Percentiles rank a stretch among this genome's conserved stretches.
These are phyloP conservation scores for Urocitellus parryii DNA, from an alignment of 2,113 vertebrate species.

Conservation along the genomic window DNA sequence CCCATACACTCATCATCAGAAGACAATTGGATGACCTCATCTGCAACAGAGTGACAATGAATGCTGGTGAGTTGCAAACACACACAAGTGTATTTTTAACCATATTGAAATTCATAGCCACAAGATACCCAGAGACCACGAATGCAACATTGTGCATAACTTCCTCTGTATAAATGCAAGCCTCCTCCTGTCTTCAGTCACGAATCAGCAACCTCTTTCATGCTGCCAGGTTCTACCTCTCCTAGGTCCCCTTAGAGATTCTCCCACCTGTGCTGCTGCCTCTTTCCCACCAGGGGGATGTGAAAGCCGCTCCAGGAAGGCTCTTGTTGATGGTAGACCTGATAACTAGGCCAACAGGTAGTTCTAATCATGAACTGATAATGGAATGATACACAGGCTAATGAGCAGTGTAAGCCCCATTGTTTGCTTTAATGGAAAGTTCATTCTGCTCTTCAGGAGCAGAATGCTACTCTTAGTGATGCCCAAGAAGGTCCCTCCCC, in stretches of 20 bases:
- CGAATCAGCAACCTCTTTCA: constrained; percentile 69
- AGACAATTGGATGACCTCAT: not conserved
- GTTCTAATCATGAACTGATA: not conserved
- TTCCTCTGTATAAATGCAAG: constrained; percentile 72
- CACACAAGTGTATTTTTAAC: not conserved
- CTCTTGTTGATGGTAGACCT: not conserved
- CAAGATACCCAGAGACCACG: constrained; percentile 67
- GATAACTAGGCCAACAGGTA: not conserved
- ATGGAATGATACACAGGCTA: not conserved
- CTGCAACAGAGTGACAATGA: not conserved
- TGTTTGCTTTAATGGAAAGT: not conserved
- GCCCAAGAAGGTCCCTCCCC: not conserved
- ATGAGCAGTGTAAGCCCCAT: not conserved
- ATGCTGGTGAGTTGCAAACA: constrained; percentile 36
- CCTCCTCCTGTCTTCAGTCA: constrained; percentile 25
- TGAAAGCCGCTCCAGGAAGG: not conserved
- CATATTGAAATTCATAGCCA: constrained; percentile 62
- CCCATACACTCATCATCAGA: not conserved
- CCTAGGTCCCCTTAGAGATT: not conserved
- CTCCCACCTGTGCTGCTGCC: too few relatives aligned
- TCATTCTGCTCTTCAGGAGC: not conserved
- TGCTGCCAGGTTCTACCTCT: constrained; percentile 53
- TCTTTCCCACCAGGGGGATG: not conserved
- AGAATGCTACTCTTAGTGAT: not conserved
- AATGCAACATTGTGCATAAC: constrained; percentile 74